phyloP scores from a whole-genome alignment of 2,888 invertebrate species.

The Periphyllus acericola region DNA sequence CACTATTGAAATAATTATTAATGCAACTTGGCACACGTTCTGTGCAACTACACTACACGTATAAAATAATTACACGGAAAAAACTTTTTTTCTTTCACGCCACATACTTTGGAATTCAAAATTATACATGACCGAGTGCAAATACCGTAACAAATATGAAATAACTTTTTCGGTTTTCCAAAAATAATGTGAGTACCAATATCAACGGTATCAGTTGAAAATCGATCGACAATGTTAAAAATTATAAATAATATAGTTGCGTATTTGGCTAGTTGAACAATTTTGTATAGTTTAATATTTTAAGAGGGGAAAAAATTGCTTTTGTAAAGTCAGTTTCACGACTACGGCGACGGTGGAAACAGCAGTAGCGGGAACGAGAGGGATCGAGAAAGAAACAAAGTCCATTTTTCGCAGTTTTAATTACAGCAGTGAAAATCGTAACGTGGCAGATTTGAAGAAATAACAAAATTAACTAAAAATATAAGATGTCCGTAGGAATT shows the following conservation, averaged over 20 bases:
- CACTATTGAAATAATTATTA: slow-evolving; percentile 44
- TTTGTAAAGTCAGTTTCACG: neutral
- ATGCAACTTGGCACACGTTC: slow-evolving; percentile 41
- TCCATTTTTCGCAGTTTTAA: slow-evolving; percentile 60
- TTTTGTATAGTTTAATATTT: neutral
- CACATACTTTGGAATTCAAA: neutral
- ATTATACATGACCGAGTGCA: neutral
- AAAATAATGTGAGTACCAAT: neutral
- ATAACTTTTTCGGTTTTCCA: neutral
- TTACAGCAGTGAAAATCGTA: slow-evolving; percentile 47
- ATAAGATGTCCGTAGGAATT: slow-evolving; percentile 50
- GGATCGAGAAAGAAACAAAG: slow-evolving; percentile 21
- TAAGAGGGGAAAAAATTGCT: neutral
- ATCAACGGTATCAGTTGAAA: neutral
- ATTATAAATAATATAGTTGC: neutral
- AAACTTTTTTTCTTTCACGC: neutral
- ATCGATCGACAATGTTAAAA: neutral
- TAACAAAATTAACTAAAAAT: slow-evolving; percentile 60
- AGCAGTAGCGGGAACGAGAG: neutral
- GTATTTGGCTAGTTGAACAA: neutral
- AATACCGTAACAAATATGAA: neutral
- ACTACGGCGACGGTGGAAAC: neutral
- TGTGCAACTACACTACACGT: neutral
- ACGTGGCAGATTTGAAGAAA: slow-evolving; percentile 55
- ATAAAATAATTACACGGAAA: neutral